phyloP scores from a whole-genome alignment of 2,797 vertebrate species.

The Lithobates sylvaticus region DNA sequence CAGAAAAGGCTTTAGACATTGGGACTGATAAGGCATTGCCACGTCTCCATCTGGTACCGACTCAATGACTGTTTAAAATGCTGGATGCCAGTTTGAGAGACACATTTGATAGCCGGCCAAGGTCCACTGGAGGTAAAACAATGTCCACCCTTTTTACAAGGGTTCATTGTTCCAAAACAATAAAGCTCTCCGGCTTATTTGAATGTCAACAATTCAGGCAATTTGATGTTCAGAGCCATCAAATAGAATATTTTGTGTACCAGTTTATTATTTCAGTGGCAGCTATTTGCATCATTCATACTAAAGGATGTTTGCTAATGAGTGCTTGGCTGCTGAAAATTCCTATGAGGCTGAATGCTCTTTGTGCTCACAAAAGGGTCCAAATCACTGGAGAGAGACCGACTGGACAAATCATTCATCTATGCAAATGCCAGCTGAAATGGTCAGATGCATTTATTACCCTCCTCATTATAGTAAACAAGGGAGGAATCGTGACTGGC shows the following conservation, averaged over 20 bases:
- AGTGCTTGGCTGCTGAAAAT: conserved; percentile 84
- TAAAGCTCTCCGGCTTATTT: conserved; percentile 83
- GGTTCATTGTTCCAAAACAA: conserved; percentile 80
- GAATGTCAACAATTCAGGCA: conserved; percentile 87
- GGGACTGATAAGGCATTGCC: conserved; percentile 77
- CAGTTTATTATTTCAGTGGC: conserved; percentile 89
- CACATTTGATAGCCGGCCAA: conserved; percentile 79
- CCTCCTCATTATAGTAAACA: conserved; percentile 89
- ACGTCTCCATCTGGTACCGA: conserved; percentile 78
- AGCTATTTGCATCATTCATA: conserved; percentile 91
- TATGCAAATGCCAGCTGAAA: conserved; percentile 94
- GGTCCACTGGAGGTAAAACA: conserved; percentile 83
- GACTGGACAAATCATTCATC: conserved; percentile 93
- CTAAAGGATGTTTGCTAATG: conserved; percentile 91
- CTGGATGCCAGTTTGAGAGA: conserved; percentile 77
- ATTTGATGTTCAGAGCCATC: conserved; percentile 86
- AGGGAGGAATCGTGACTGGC: conserved; percentile 86
- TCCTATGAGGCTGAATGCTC: conserved; percentile 87
- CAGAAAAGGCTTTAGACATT: conserved; percentile 71
- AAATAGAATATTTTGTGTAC: conserved; percentile 88
- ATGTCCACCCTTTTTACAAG: conserved; percentile 83
- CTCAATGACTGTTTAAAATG: conserved; percentile 79
- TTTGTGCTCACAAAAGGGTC: conserved; percentile 92
- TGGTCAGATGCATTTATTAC: conserved; percentile 88
- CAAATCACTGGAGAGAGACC: conserved; percentile 86